Base-by-base conservation (phyloP, 2,888 invertebrate species). In the Fragum whitleyi region DNA sequence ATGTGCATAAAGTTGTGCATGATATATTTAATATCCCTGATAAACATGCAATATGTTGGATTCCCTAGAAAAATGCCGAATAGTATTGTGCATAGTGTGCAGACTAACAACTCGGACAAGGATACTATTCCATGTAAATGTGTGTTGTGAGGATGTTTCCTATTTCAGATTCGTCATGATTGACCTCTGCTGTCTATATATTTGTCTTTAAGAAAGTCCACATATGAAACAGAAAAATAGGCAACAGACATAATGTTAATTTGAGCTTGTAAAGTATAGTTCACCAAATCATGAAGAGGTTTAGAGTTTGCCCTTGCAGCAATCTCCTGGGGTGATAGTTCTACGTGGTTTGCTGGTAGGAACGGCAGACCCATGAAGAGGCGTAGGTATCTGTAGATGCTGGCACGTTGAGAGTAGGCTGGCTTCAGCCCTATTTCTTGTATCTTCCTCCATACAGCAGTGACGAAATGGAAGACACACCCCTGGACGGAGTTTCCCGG, bases 401-500 rank as follows among this genome's bases (percentile, higher is more conserved):
- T 67, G 47, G 42, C 68, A 29, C 23, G 29, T 29, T 6, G 53
- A 68, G n/a, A 76, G 61, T 26, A 75, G 51, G 77, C 81, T 72
- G 29, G 83, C 28, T 69, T 76, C 71, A 32, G 77, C 73, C 36
- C 85, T 76, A 53, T 7, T 5, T 53, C 53, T 21, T 53, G 53
- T 53, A 53, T 53, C n/a, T 53, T 53, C 21, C 53, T 7, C 53
- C 53, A 53, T 11, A 53, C n/a, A 11, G 53, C 53, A 5, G 7
- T 7, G 7, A 53, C 53, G 19, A 53, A 53, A n/a, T 53, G 53
- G 53, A 53, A 53, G 5, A 53, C 53, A 19, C 53, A 53, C 53
- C 53, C 53, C 53, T 53, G 53, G 53, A 53, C 19, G 53, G 53
- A 53, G 5, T 11, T n/a, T 5, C 21, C 53, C 19, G 19, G 53